These are phyloP conservation scores for Tricholauxania praeusta DNA, from an alignment of 2,888 invertebrate genomes.

Conservation along the genomic window DNA sequence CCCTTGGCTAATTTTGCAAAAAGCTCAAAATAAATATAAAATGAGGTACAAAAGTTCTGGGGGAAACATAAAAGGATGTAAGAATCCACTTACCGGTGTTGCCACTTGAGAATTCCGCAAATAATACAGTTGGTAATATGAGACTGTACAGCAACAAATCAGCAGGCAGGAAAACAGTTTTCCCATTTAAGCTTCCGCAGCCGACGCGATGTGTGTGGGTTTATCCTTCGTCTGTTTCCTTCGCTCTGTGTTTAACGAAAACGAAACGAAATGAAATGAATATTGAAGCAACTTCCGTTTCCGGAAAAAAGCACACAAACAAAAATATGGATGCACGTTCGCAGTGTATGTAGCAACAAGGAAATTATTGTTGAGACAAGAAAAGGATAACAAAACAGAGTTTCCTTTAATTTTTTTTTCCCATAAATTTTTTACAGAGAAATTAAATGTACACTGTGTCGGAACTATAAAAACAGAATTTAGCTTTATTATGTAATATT, in stretches of 20 bases:
- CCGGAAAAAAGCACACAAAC: not conserved
- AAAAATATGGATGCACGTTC: not conserved
- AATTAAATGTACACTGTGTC: too few species aligned
- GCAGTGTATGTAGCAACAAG: too few species aligned
- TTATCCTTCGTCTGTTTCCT: not conserved
- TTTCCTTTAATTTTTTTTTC: too few species aligned
- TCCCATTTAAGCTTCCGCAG: conserved; percentile 21
- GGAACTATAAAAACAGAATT: too few species aligned
- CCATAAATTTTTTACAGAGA: too few species aligned
- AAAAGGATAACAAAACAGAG: too few species aligned
- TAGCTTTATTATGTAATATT: too few species aligned
- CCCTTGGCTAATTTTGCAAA: too few species aligned
- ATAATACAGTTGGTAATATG: not conserved
- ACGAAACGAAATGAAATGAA: conserved; percentile 3
- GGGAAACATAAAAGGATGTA: too few species aligned
- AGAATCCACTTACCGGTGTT: conserved; percentile 21
- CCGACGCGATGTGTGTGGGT: not conserved
- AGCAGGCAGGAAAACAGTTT: conserved; percentile 8
- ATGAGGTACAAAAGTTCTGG: too few species aligned
- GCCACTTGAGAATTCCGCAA: conserved; percentile 17
- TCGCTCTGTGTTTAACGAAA: not conserved
- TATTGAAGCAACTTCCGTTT: conserved; percentile 19
- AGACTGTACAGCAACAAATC: not conserved
- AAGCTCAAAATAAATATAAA: too few species aligned
- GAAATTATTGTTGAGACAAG: too few species aligned